Evolutionary conservation across 1,140 invertebrate genomes (phyloP).

Genomic region (Asbolus verrucosus): DNA sequence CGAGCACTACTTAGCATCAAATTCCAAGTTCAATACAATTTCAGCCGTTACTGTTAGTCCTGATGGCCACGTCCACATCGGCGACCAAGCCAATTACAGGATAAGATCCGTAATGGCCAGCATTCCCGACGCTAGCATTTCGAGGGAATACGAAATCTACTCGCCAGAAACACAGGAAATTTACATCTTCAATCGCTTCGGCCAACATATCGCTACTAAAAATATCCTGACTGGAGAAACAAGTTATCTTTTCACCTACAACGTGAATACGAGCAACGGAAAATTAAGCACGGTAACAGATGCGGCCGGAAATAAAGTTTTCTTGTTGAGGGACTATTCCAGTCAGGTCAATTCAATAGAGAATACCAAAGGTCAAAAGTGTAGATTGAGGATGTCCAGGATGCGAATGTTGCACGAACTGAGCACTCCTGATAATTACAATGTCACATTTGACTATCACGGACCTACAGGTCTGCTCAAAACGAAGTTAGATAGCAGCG

Average conservation of each 20-base stretch:
- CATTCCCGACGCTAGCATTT: constrained; percentile 86
- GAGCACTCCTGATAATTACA: constrained; percentile 90
- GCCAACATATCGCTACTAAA: constrained; percentile 91
- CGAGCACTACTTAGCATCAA: constrained; percentile 90
- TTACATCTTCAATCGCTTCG: constrained; percentile 96
- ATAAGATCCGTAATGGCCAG: constrained; percentile 93
- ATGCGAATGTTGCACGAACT: constrained; percentile 91
- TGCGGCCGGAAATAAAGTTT: constrained; percentile 93
- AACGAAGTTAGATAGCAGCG: constrained; percentile 89
- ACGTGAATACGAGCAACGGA: constrained; percentile 95
- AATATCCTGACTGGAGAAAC: constrained; percentile 94
- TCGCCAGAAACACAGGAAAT: constrained; percentile 95
- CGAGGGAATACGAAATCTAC: constrained; percentile 93
- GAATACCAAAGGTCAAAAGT: constrained; percentile 94
- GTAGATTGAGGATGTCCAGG: constrained; percentile 86
- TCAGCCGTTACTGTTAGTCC: constrained; percentile 93
- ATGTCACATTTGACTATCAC: constrained; percentile 93
- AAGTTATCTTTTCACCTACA: constrained; percentile 94
- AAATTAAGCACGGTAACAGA: constrained; percentile 93
- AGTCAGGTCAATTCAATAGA: constrained; percentile 93
- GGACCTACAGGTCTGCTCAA: constrained; percentile 88
- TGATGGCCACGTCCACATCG: constrained; percentile 93
- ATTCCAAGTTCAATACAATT: constrained; percentile 94
- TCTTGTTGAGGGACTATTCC: constrained; percentile 88
- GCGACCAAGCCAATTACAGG: constrained; percentile 92